Conservation (phyloP, 2,888 invertebrate species). For the Lasioglossum lativentre region DNA sequence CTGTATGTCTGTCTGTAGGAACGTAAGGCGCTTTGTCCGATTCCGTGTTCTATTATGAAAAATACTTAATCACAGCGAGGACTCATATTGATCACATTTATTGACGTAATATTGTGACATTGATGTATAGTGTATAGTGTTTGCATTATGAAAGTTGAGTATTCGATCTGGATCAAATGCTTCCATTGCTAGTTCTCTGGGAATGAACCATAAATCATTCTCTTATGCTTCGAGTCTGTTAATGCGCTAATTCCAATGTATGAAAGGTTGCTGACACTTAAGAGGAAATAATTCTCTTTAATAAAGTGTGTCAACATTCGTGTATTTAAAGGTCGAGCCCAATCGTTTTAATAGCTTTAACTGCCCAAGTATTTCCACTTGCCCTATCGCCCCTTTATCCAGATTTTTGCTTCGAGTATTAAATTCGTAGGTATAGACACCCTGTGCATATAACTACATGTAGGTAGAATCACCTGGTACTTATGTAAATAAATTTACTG, state of each 20-base stretch:
- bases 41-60: background rate
- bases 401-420: background rate
- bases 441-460: too few species aligned
- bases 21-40: background rate
- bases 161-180: background rate
- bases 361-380: conserved; percentile 24
- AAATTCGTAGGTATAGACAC: background rate
- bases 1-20: background rate
- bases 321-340: conserved; percentile 49
- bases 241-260: conserved; percentile 41
- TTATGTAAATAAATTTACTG: too few species aligned
- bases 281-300: conserved; percentile 50
- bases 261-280: conserved; percentile 43
- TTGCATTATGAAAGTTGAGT: background rate
- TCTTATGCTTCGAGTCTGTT: conserved; percentile 15
- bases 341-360: conserved; percentile 39
- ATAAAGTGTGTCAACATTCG: conserved; percentile 52
- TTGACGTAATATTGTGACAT: background rate
- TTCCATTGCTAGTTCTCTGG: background rate
- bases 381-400: background rate
- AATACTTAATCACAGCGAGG: background rate
- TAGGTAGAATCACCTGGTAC: too few species aligned
- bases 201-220: conserved; percentile 27
- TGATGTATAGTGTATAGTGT: background rate
- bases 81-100: too few species aligned